Evolutionary conservation across 2,888 invertebrate species (phyloP).

Genomic region (Leptinotarsa rubiginosa): DNA sequence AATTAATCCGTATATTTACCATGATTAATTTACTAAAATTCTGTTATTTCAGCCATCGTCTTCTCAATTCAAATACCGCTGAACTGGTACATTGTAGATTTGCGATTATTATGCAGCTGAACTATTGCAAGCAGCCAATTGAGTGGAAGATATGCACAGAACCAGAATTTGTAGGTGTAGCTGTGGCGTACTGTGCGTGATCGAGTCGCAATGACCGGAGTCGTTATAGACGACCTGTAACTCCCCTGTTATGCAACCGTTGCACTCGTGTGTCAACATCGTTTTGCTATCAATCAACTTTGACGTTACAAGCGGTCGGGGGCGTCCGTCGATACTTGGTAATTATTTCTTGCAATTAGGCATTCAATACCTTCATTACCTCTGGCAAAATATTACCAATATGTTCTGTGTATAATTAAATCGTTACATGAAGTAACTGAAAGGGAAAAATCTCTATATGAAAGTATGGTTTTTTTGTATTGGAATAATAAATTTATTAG

Average conservation of each 20-base stretch:
- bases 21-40: neutral
- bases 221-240: constrained; percentile 59
- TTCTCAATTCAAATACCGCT: neutral
- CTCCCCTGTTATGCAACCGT: constrained; percentile 61
- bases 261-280: constrained; percentile 59
- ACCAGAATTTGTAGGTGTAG: constrained; percentile 55
- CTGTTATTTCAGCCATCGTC: neutral
- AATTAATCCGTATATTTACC: neutral
- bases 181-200: constrained; percentile 55
- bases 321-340: constrained; percentile 39
- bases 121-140: constrained; percentile 51
- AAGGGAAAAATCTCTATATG: constrained; percentile 25
- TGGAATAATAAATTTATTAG: no score
- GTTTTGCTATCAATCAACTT: constrained; percentile 51
- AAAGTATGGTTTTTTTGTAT: neutral
- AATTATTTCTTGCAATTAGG: constrained; percentile 44
- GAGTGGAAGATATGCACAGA: constrained; percentile 52
- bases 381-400: constrained; percentile 42
- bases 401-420: constrained; percentile 38
- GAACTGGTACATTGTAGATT: constrained; percentile 37
- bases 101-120: constrained; percentile 42
- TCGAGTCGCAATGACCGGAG: constrained; percentile 62
- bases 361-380: constrained; percentile 46
- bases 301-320: constrained; percentile 36
- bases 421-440: constrained; percentile 23